Conservation (phyloP, 2,113 vertebrate genomes). For the Galemys pyrenaicus region DNA sequence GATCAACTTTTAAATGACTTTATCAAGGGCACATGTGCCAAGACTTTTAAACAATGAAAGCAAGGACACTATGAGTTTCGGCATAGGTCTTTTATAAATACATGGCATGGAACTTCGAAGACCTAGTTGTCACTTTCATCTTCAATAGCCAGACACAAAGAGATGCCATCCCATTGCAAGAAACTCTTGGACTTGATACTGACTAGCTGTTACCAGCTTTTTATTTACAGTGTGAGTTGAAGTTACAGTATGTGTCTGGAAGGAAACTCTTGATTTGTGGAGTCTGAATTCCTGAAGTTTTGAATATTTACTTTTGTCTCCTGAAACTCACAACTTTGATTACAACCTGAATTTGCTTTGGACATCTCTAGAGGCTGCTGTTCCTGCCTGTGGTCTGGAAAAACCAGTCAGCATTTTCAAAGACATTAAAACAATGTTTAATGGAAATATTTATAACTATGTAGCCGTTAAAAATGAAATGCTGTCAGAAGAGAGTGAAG, state of each 20-base stretch:
- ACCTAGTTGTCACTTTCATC: not conserved
- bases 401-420: constrained; percentile 25
- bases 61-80: not conserved
- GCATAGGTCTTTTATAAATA: not conserved
- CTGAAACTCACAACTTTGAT: not conserved
- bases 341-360: not conserved
- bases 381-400: not conserved
- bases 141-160: not conserved
- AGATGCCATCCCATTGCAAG: not conserved
- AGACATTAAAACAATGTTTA: not conserved
- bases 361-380: not conserved
- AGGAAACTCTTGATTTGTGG: constrained; percentile 19
- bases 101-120: not conserved
- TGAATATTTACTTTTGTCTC: not conserved
- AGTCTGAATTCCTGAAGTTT: not conserved
- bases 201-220: not conserved
- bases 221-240: not conserved
- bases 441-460: not conserved
- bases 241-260: not conserved
- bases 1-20: not conserved
- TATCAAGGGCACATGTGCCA: not conserved
- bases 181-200: not conserved
- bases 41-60: constrained; percentile 13
- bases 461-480: not conserved
- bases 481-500: not conserved